These are phyloP conservation scores for Microplitis deprimator DNA, from an alignment of 2,888 invertebrate species.

Conservation along the genomic window DNA sequence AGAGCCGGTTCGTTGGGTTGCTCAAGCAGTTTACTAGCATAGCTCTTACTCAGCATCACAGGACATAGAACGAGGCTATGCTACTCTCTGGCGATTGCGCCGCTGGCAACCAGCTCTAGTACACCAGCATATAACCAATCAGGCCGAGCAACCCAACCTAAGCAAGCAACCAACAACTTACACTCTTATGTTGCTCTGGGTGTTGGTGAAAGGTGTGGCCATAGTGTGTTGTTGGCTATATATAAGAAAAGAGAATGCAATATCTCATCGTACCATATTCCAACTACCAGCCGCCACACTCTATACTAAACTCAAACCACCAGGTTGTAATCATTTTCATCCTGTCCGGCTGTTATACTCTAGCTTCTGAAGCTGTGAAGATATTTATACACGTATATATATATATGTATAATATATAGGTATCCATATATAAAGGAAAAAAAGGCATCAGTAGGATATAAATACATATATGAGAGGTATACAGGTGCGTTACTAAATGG, in stretches of 20 bases:
- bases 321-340: constrained; percentile 53
- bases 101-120: neutral
- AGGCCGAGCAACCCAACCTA: no score
- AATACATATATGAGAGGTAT: constrained; percentile 28
- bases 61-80: neutral
- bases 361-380: constrained; percentile 14
- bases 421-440: neutral
- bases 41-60: constrained; percentile 5
- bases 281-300: constrained; percentile 12
- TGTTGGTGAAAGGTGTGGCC: constrained; percentile 70
- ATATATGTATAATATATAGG: no score
- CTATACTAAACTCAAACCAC: constrained; percentile 16
- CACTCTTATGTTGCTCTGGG: constrained; percentile 47
- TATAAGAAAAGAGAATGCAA: constrained; percentile 68
- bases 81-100: constrained; percentile 26
- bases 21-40: neutral
- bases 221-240: constrained; percentile 48
- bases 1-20: neutral
- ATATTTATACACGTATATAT: neutral
- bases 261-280: constrained; percentile 54
- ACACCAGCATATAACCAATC: neutral
- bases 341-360: constrained; percentile 42
- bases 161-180: neutral
- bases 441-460: neutral
- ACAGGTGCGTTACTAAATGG: constrained; percentile 60